Conservation (phyloP, 2,113 vertebrate genomes). For the Ursus arctos region DNA sequence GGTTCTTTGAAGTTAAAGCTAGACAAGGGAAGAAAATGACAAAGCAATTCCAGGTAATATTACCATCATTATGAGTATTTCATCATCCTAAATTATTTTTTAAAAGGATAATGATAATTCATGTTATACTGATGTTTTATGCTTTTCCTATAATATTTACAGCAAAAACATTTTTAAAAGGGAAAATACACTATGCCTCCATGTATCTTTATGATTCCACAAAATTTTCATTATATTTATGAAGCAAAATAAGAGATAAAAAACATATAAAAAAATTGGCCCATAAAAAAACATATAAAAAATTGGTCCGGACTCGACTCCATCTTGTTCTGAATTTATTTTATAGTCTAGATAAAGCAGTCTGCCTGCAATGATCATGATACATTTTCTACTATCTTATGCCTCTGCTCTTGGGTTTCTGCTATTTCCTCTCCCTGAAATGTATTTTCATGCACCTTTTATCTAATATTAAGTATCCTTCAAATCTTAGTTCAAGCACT, state of each 20-base stretch:
- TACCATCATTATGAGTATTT: neutral
- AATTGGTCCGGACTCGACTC: neutral
- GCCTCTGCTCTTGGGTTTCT: neutral
- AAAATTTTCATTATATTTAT: neutral
- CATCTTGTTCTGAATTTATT: neutral
- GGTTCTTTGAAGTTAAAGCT: neutral
- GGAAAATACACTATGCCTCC: neutral
- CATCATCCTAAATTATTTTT: neutral
- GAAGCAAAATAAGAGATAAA: neutral
- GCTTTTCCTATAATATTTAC: neutral
- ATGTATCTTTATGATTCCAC: neutral
- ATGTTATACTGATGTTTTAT: neutral
- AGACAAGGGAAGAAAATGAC: neutral
- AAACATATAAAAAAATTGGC: neutral
- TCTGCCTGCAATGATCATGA: neutral
- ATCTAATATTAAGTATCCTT: neutral
- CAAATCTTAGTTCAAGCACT: neutral
- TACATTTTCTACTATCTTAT: neutral
- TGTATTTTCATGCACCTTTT: neutral
- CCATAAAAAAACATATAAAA: neutral
- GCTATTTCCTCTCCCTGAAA: neutral
- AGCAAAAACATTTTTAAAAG: neutral
- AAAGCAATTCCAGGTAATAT: neutral
- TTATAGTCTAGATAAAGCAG: neutral
- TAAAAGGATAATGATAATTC: neutral